phyloP scores from a whole-genome alignment of 2,113 vertebrate genomes.

The Pseudorectes ferrugineus region DNA sequence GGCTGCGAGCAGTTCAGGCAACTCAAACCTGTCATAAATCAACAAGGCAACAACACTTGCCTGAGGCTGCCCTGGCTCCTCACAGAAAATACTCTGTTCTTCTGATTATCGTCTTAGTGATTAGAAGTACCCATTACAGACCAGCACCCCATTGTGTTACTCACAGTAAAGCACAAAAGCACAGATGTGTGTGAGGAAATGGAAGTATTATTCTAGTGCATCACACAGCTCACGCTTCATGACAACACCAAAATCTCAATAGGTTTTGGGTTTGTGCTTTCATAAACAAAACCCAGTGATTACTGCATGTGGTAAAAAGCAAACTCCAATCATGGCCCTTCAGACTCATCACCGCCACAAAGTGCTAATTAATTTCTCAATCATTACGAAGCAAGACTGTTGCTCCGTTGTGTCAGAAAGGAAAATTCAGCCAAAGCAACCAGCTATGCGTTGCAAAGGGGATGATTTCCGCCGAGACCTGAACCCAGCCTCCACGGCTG shows the following conservation, averaged over 20 bases:
- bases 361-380: slow-evolving; percentile 32
- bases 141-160: slow-evolving; percentile 12
- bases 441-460: background rate
- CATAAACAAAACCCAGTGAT: slow-evolving; percentile 24
- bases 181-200: slow-evolving; percentile 24
- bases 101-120: background rate
- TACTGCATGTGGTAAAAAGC: slow-evolving; percentile 1
- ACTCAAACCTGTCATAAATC: background rate
- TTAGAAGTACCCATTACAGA: background rate
- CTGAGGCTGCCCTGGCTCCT: background rate
- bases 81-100: background rate
- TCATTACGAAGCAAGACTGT: background rate
- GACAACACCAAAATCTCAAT: slow-evolving; percentile 24
- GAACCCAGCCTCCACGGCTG: background rate
- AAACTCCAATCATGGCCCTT: slow-evolving; percentile 1
- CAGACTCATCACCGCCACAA: background rate
- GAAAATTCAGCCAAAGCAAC: slow-evolving; percentile 2
- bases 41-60: background rate
- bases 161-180: slow-evolving; percentile 20
- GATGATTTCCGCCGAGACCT: background rate
- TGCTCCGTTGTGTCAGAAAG: background rate
- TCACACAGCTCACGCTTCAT: background rate
- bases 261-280: slow-evolving; percentile 16
- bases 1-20: background rate
- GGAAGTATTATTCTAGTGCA: background rate